Evolutionary conservation across 1,140 invertebrate species (phyloP), one percentile per base, ranked within the genome.

Genomic region (Drosophila santomea): DNA sequence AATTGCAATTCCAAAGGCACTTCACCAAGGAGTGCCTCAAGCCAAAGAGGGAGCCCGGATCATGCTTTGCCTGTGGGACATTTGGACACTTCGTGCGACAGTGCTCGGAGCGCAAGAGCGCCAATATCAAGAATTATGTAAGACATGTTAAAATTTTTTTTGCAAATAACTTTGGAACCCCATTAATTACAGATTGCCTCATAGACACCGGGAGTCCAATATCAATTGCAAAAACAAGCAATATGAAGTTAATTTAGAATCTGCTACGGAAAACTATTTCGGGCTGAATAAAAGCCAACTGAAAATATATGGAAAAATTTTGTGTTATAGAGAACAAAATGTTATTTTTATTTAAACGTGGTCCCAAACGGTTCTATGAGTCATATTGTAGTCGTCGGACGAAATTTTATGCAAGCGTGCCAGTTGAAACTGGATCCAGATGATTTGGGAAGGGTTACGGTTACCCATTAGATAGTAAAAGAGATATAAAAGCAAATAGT

Each of bases 181-280:
- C 54, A 25, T 28, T 41, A 15, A 28, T 5, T 56, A 8, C 38
- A 41, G 54, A 23, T 28, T 56, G n/a, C 20, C 38, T 56, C n/a
- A 56, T 28, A 56, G 36, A 56, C 54, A 25, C 36, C 0, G 52
- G 36, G 4, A 56, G 54, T n/a, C 23, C 36, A 15, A 56, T 17
- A 17, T 17, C 17, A 17, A 17, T 17, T 17, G 17, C 17, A 17
- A 17, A 17, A 17, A 17, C 17, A 17, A 17, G 17, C 17, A 17
- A 17, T 17, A 17, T 17, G 17, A 17, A 17, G 17, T 17, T 17
- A 17, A 3, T 28, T 15, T 17, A 56, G 23, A 43, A n/a, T 2
- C n/a, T 2, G n/a, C 11, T 15, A 12, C 38, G 3, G 38, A 28
- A 47, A 47, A 23, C 44, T 47, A 23, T 20, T 47, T 47, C 17